Evolutionary conservation across 2,797 vertebrate species (phyloP).

Genomic region (Odontamblyopus lacepedii): DNA sequence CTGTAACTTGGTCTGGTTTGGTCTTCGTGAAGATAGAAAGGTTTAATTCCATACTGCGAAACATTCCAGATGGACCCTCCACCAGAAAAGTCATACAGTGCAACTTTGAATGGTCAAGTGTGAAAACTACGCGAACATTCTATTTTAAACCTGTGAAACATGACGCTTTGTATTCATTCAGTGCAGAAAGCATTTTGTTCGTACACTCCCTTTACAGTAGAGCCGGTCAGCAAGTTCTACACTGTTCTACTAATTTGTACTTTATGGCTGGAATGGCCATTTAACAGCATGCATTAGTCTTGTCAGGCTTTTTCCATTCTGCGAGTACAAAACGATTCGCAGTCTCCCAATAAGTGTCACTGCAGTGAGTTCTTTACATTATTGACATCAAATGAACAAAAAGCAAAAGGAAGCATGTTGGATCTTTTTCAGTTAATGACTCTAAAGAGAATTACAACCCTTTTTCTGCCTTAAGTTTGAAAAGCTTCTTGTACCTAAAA

Average conservation of each 20-base stretch:
- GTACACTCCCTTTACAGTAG: neutral
- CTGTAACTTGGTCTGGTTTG: too few relatives aligned
- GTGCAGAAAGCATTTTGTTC: slow-evolving; percentile 23
- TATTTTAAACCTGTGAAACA: neutral
- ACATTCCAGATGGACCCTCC: too few relatives aligned
- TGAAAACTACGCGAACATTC: neutral
- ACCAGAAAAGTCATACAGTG: too few relatives aligned
- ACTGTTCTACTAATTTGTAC: neutral
- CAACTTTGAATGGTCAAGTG: too few relatives aligned
- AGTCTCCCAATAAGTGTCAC: neutral
- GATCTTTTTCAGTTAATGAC: slow-evolving; percentile 45
- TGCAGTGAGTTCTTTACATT: neutral
- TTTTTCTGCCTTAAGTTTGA: slow-evolving; percentile 55
- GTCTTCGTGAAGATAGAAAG: too few relatives aligned
- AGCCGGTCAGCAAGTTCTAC: neutral
- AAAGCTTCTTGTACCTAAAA: slow-evolving; percentile 56
- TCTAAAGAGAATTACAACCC: slow-evolving; percentile 41
- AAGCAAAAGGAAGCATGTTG: neutral
- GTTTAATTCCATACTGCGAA: too few relatives aligned
- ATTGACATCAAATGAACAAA: neutral
- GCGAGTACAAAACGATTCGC: neutral
- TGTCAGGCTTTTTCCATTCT: slow-evolving; percentile 8
- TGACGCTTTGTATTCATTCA: neutral
- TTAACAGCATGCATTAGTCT: slow-evolving; percentile 14
- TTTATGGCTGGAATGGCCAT: neutral